Evolutionary conservation across 2,888 invertebrate species (phyloP).

Genomic region (Ormyrus thymus): DNA sequence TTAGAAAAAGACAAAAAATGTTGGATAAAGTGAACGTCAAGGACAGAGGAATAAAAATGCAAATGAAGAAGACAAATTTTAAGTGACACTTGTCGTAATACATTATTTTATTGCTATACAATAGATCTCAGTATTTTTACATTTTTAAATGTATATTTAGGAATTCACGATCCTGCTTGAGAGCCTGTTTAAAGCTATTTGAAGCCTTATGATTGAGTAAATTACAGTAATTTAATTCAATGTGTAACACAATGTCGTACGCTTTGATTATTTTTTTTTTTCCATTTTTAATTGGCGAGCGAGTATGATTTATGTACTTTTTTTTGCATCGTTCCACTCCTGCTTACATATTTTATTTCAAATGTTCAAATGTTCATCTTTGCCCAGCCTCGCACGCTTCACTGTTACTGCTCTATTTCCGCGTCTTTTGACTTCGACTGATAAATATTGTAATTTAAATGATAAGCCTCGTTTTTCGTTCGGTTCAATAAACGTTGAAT

Average conservation of each 20-base stretch:
- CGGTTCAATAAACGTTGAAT: background rate
- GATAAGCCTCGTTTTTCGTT: background rate
- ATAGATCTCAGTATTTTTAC: slow-evolving; percentile 61
- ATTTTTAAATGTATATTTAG: slow-evolving; percentile 61
- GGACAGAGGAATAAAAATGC: no score
- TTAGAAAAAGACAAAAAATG: no score
- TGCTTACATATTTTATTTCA: background rate
- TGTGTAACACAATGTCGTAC: slow-evolving; percentile 57
- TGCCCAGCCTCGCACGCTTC: slow-evolving; percentile 18
- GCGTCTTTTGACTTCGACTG: slow-evolving; percentile 36
- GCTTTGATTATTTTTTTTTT: slow-evolving; percentile 55
- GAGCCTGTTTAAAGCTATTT: slow-evolving; percentile 58
- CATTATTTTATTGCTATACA: slow-evolving; percentile 63
- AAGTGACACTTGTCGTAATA: slow-evolving; percentile 60
- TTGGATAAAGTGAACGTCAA: no score
- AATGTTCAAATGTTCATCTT: slow-evolving; percentile 9
- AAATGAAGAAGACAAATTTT: background rate
- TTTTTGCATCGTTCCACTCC: slow-evolving; percentile 26
- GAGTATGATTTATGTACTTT: slow-evolving; percentile 51
- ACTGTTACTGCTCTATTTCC: slow-evolving; percentile 39
- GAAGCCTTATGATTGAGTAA: slow-evolving; percentile 60
- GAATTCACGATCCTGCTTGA: slow-evolving; percentile 59
- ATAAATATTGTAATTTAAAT: slow-evolving; percentile 19
- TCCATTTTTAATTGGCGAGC: slow-evolving; percentile 46
- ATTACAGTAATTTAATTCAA: slow-evolving; percentile 60